Evolutionary conservation across 30 jellyfish, hydroid and myxozoan genomes (phyloP).

Genomic region (Catostylus mosaicus): DNA sequence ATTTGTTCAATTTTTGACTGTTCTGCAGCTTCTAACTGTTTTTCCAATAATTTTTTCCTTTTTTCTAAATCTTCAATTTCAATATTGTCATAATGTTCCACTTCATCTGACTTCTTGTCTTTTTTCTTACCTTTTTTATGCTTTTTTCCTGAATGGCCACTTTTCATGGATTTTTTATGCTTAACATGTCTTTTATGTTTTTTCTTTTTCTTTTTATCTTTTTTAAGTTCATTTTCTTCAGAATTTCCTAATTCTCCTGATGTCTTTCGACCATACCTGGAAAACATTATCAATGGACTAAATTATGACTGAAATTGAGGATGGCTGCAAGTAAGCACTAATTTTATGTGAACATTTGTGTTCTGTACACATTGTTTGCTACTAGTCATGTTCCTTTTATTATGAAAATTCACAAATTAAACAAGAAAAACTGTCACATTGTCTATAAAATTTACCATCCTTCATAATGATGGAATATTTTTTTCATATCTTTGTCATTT

Average conservation of each 20-base stretch:
- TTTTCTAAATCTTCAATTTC: slow-evolving; percentile 84
- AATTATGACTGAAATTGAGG: too few species aligned
- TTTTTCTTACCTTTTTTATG: slow-evolving; percentile 67
- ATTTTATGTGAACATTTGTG: too few species aligned
- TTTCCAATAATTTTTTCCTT: slow-evolving; percentile 70
- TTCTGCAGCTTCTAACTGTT: slow-evolving; percentile 76
- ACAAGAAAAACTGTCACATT: too few species aligned
- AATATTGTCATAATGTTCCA: slow-evolving; percentile 58
- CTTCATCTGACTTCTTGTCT: slow-evolving; percentile 27
- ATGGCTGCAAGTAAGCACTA: too few species aligned
- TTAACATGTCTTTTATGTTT: slow-evolving; percentile 62
- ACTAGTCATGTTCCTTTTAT: too few species aligned
- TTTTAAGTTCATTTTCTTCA: not conserved
- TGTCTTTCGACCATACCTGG: not conserved
- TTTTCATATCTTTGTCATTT: too few species aligned
- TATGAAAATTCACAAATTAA: too few species aligned
- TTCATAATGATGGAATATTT: too few species aligned
- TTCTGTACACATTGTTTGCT: too few species aligned
- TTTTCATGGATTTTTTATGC: slow-evolving; percentile 35
- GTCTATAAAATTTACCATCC: too few species aligned
- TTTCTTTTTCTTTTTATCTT: slow-evolving; percentile 54
- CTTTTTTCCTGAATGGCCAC: slow-evolving; percentile 41
- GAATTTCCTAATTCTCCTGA: not conserved
- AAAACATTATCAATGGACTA: too few species aligned
- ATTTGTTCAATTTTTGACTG: not conserved